Evolutionary conservation across 2,797 vertebrate species (phyloP), one percentile per base, ranked within the genome.

Genomic region (Diceros bicornis): DNA sequence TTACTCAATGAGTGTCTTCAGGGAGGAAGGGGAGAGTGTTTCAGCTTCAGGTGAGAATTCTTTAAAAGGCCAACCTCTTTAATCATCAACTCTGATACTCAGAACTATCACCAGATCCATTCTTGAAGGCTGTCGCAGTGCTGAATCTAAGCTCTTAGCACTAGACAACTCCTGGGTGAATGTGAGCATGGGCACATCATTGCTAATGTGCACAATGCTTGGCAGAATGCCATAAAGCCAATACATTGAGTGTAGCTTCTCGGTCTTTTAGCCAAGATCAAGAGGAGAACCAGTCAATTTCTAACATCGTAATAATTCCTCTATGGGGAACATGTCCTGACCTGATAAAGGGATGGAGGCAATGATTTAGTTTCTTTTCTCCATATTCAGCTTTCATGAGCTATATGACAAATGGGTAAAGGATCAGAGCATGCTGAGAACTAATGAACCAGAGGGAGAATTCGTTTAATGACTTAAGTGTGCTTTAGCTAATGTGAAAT

Each of bases 401-500:
- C 66, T 95, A 4, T 84, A 82, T 96, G 85, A 97, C 96, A 97
- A 96, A 97, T 77, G 91, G 88, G 57, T 41, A 83, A 96, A 84
- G 62, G 92, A 95, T 81, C 94, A 78, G 91, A 57, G 64, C 66
- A 68, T 75, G 14, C 93, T 81, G 96, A 96, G 93, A 97, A 88
- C 96, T 95, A 96, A 97, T 84, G 97, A 97, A 91, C 91, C 93
- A 77, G 66, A 96, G 85, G 81, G 69, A 92, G 91, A 95, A 97
- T 84, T 89, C 89, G 90, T 92, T 96, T 95, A 97, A 98, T 92
- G 94, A 93, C 84, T 95, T 94, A 96, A 95, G 75, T 85, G 92
- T 93, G 89, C 81, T 97, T 96, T 84, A 94, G 96, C 77, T 92
- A 66, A 95, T 78, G 92, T 96, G 69, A 97, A 96, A 97, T 96